A percentile compares a stretch with the other conserved stretches of the same genome.
Evolutionary conservation across 2,888 invertebrate genomes (phyloP).

Genomic region (Ceramica pisi): DNA sequence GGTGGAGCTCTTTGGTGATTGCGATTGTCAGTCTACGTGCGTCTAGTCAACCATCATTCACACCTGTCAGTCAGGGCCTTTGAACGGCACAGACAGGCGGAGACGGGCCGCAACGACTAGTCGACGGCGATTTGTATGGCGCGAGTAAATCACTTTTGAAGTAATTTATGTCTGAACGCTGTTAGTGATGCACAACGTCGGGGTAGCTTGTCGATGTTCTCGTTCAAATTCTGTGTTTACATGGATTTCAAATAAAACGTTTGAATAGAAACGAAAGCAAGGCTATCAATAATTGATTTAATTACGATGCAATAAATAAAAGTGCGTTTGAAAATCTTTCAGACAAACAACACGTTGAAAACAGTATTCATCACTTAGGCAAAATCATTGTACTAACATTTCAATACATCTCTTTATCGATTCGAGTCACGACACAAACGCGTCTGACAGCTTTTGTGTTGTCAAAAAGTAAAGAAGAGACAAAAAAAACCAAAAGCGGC

Average conservation of each 20-base stretch:
- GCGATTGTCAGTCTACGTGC: constrained; percentile 82
- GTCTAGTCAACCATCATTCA: constrained; percentile 80
- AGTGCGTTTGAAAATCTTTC: constrained; percentile 9
- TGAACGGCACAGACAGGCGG: constrained; percentile 77
- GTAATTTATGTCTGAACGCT: constrained; percentile 85
- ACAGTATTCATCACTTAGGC: constrained; percentile 14
- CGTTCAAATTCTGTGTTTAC: constrained; percentile 50
- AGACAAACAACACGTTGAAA: constrained; percentile 12
- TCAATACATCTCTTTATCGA: constrained; percentile 58
- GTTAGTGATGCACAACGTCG: constrained; percentile 76
- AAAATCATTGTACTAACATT: constrained; percentile 41
- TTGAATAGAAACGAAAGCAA: constrained; percentile 14
- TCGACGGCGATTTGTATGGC: constrained; percentile 85
- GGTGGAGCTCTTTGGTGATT: constrained; percentile 76
- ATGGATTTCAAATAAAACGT: constrained; percentile 53
- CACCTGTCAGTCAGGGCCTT: constrained; percentile 85
- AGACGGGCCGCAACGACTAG: constrained; percentile 83
- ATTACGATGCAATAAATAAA: constrained; percentile 34
- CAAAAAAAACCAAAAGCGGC: constrained; percentile 62
- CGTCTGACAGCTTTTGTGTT: constrained; percentile 78
- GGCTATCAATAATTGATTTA: constrained; percentile 15
- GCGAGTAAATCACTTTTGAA: constrained; percentile 89
- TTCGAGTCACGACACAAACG: constrained; percentile 65
- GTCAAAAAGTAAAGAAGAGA: constrained; percentile 70
- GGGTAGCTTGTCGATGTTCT: constrained; percentile 63